These are phyloP conservation scores for Amphibalanus amphitrite DNA, from an alignment of 1,140 invertebrate species.

Conservation along the genomic window DNA sequence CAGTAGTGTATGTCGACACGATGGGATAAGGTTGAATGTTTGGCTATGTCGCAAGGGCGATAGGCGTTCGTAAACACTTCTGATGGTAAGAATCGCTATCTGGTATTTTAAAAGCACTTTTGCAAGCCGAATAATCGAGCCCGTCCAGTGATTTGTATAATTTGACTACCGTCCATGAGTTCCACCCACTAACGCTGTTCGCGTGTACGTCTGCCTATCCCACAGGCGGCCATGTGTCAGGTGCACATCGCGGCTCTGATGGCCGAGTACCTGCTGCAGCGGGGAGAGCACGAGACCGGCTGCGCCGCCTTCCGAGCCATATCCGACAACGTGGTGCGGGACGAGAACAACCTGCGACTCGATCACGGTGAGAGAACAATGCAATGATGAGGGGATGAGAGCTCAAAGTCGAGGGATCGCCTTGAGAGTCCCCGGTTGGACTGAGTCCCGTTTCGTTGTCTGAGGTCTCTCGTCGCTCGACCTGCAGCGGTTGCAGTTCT, in stretches of 20 bases:
- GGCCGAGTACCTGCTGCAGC: conserved; percentile 72
- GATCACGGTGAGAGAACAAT: conserved; percentile 41
- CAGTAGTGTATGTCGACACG: no score
- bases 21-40: not conserved
- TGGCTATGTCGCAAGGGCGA: not conserved
- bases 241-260: conserved; percentile 80
- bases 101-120: not conserved
- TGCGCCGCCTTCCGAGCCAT: conserved; percentile 65
- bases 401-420: no score
- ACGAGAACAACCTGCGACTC: conserved; percentile 62
- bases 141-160: not conserved
- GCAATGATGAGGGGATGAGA: no score
- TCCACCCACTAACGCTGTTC: not conserved
- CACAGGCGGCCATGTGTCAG: conserved; percentile 64
- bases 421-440: no score
- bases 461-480: no score
- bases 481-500: no score
- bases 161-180: no score
- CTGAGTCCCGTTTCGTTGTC: no score
- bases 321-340: conserved; percentile 66
- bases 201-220: conserved; percentile 16
- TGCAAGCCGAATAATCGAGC: not conserved
- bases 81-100: not conserved
- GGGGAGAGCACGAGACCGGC: conserved; percentile 52
- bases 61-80: not conserved